A percentile compares a stretch with the other conserved stretches of the same genome.
Conservation (phyloP, 2,113 vertebrate genomes). For the Zapornia atra region DNA sequence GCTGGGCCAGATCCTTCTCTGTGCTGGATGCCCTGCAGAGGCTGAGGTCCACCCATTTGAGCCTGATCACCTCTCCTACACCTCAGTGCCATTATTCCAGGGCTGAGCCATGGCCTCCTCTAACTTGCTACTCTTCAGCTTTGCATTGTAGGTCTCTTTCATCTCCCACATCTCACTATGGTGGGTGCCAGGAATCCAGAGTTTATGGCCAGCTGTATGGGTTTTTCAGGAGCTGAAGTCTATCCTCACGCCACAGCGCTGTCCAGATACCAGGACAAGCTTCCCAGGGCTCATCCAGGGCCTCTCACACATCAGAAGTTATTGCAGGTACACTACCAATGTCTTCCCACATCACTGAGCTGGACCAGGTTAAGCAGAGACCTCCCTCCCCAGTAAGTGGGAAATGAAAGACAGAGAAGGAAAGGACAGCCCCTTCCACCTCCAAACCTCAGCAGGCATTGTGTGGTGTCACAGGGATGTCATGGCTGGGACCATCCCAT, state of each 20-base stretch:
- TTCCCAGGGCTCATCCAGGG: neutral
- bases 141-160: neutral
- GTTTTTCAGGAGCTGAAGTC: neutral
- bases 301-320: neutral
- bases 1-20: neutral
- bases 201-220: neutral
- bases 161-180: neutral
- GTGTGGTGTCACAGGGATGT: rapidly evolving
- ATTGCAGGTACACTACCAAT: rapidly evolving
- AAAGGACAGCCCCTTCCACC: neutral
- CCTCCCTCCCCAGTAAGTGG: neutral
- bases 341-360: neutral
- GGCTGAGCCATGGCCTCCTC: neutral
- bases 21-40: neutral
- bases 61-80: neutral
- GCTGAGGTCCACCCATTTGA: neutral
- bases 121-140: neutral
- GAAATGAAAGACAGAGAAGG: neutral
- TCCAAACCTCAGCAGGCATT: neutral
- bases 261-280: neutral
- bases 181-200: neutral
- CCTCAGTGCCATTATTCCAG: neutral
- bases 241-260: neutral
- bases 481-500: rapidly evolving
- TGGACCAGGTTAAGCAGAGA: neutral